Evolutionary conservation across 64 coral and sea anemone genomes (phyloP).

Genomic region (Dendronephthya gigantea): DNA sequence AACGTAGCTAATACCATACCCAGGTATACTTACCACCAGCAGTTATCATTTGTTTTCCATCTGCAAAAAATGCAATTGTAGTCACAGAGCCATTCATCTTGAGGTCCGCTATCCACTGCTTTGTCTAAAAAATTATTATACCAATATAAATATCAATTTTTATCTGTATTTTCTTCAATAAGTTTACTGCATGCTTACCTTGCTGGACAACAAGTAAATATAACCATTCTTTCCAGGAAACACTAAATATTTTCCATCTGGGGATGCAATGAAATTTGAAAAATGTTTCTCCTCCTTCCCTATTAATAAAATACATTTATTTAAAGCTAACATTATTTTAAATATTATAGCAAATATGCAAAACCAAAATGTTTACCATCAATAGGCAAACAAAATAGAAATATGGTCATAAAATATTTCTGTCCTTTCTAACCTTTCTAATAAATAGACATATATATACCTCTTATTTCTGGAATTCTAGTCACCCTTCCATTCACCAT

Average conservation of each 20-base stretch:
- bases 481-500: constrained; percentile 68
- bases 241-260: constrained; percentile 83
- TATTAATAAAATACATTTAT: too few species aligned
- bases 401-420: too few species aligned
- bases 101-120: constrained; percentile 91
- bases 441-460: constrained; percentile 30
- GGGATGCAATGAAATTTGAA: constrained; percentile 67
- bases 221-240: constrained; percentile 77
- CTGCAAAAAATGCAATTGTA: constrained; percentile 61
- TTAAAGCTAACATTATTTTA: too few species aligned
- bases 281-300: constrained; percentile 73
- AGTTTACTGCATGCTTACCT: constrained; percentile 23
- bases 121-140: constrained; percentile 75
- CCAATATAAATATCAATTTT: background rate
- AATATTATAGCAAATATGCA: background rate
- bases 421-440: too few species aligned
- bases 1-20: too few species aligned
- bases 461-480: constrained; percentile 78
- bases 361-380: background rate
- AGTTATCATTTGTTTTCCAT: constrained; percentile 67
- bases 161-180: background rate
- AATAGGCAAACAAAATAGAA: too few species aligned
- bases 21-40: constrained; percentile 50
- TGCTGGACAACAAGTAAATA: constrained; percentile 78
- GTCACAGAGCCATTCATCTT: constrained; percentile 81